A percentile compares a stretch with the other conserved stretches of the same genome.
These are phyloP conservation scores for Myoxocephalus aenaeus DNA, from an alignment of 2,797 vertebrate genomes.

Conservation along the genomic window DNA sequence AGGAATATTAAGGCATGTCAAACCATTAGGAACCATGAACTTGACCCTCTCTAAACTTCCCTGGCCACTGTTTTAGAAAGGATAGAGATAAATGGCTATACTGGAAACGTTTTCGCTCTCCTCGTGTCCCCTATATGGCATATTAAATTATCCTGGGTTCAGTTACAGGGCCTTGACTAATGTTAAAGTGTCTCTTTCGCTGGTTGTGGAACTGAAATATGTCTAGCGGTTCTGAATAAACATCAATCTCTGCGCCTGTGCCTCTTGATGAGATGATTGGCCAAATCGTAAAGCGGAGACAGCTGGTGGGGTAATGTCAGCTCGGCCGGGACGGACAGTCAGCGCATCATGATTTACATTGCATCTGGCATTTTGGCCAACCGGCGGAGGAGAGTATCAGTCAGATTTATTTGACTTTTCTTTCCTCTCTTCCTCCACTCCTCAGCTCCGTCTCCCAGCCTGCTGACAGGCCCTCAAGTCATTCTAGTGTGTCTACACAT, in stretches of 20 bases:
- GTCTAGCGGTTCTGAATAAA: constrained; percentile 84
- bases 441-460: constrained; percentile 66
- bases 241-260: constrained; percentile 81
- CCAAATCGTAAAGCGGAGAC: constrained; percentile 80
- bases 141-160: constrained; percentile 78
- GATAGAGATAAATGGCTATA: constrained; percentile 72
- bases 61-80: constrained; percentile 68
- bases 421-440: constrained; percentile 69
- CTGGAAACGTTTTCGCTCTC: constrained; percentile 52
- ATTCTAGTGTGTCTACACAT: constrained; percentile 83
- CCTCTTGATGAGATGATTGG: constrained; percentile 79
- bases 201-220: constrained; percentile 84
- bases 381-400: constrained; percentile 80
- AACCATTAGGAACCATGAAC: constrained; percentile 70
- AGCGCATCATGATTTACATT: constrained; percentile 83
- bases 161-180: constrained; percentile 74
- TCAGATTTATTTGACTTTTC: constrained; percentile 88
- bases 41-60: constrained; percentile 77
- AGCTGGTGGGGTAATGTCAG: constrained; percentile 83
- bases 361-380: constrained; percentile 84
- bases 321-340: constrained; percentile 77
- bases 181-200: constrained; percentile 76
- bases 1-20: constrained; percentile 74
- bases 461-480: constrained; percentile 85
- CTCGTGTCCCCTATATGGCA: constrained; percentile 58